Base-by-base conservation (phyloP, 2,797 vertebrate species). In the Erpetoichthys calabaricus region DNA sequence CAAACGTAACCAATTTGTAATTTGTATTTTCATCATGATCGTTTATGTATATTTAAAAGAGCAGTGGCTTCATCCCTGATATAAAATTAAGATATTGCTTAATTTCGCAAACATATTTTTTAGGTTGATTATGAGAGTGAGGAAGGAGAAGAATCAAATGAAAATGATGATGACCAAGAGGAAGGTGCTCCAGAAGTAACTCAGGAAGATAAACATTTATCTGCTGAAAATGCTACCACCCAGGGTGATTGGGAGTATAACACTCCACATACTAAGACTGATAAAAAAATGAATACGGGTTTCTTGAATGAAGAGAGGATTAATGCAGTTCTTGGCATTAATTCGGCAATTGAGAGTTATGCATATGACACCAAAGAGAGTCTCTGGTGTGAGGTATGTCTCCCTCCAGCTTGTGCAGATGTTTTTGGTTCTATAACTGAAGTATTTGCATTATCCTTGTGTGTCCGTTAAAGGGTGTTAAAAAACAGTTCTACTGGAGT, bases 101-200 rank as follows among this genome's bases (percentile, higher is more conserved):
- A 25, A 25, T 25, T 25, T 25, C 25, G 25, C 25, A 25, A 25
- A 25, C 25, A 25, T 25, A 25, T 25, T 25, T 59, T 47, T 5
- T 66, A 98, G 94, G 87, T 97, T 5, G 94, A 98, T 75, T 98
- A 98, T 56, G 95, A 97, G 54, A 97, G 93, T 0, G 92, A 90
- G 60, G 93, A 90, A 6, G 91, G 82, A 5, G 83, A 75, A 1
- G 68, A 61, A 5, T 56, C 25, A 3, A 73, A 68, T 2, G 73
- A 61, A 10, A 73, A 77, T 0, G 2, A 44, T 0, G 70, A 59
- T 0, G 64, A 69, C 0, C 67, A 75, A 0, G 68, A 72, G 8
- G 47, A 56, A 0, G 70, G 78, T 9, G 80, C 77, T 3, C 80
- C 75, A 56, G 81, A 80, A 5, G 63, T 25, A 1, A 2, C n/a